A percentile compares a stretch with the other conserved stretches of the same genome.
Conservation (phyloP, 1,140 invertebrate genomes). For the Choristoneura fumiferana region DNA sequence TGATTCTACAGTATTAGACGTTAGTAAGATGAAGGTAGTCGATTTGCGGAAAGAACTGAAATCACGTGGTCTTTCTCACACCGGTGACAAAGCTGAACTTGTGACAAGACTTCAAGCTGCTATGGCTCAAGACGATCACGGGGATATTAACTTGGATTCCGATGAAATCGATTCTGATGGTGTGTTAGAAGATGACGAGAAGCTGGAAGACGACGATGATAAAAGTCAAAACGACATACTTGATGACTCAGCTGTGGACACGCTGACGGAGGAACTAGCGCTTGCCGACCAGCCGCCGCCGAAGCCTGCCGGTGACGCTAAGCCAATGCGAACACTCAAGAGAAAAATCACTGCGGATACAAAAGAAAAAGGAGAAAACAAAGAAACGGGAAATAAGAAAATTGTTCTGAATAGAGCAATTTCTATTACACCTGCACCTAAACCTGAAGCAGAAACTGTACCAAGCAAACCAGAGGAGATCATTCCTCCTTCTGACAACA, state of each 20-base stretch:
- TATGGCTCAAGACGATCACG: slow-evolving; percentile 72
- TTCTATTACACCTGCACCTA: slow-evolving; percentile 66
- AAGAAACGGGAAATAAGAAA: slow-evolving; percentile 77
- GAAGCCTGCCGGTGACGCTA: slow-evolving; percentile 40
- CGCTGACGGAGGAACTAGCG: slow-evolving; percentile 65
- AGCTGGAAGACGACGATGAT: slow-evolving; percentile 68
- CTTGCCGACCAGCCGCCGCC: slow-evolving; percentile 48
- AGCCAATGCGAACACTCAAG: slow-evolving; percentile 56
- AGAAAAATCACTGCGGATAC: slow-evolving; percentile 62
- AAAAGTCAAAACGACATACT: slow-evolving; percentile 76
- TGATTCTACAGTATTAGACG: slow-evolving; percentile 56
- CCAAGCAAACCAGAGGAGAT: slow-evolving; percentile 42
- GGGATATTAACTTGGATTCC: slow-evolving; percentile 67
- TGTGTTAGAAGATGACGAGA: slow-evolving; percentile 78
- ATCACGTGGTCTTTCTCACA: slow-evolving; percentile 83
- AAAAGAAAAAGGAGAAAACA: slow-evolving; percentile 47
- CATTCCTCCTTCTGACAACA: slow-evolving; percentile 31
- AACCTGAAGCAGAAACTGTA: slow-evolving; percentile 35
- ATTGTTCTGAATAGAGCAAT: slow-evolving; percentile 83
- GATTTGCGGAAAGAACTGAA: slow-evolving; percentile 91
- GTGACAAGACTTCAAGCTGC: slow-evolving; percentile 85
- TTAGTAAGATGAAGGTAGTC: slow-evolving; percentile 81
- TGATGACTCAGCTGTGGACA: slow-evolving; percentile 63
- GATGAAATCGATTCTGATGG: slow-evolving; percentile 75
- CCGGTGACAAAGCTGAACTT: slow-evolving; percentile 90